These are phyloP conservation scores for Menura novaehollandiae DNA, from an alignment of 2,113 vertebrate species.

Conservation along the genomic window DNA sequence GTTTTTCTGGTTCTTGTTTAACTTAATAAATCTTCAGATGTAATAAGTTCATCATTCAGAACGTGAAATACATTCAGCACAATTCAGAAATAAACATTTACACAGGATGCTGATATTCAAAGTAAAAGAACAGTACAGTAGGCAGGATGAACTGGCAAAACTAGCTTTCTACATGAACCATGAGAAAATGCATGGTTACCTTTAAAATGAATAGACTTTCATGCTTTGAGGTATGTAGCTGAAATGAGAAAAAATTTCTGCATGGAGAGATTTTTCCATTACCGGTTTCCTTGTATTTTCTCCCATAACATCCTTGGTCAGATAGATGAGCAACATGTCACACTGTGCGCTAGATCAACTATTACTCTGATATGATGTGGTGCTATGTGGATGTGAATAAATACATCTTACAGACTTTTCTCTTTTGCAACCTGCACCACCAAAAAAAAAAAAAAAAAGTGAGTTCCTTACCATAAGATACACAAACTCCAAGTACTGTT, in stretches of 20 bases:
- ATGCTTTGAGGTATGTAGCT: not conserved
- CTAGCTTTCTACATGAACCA: not conserved
- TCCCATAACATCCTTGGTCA: not conserved
- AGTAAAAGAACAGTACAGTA: not conserved
- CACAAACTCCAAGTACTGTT: not conserved
- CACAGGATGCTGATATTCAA: not conserved
- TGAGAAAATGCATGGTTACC: not conserved
- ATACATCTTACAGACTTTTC: not conserved
- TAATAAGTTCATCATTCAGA: no score
- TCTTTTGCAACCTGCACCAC: not conserved
- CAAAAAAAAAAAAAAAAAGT: not conserved
- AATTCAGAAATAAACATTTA: not conserved
- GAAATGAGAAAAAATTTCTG: constrained; percentile 35
- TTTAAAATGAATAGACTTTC: constrained; percentile 8
- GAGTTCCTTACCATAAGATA: not conserved
- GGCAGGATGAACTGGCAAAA: not conserved
- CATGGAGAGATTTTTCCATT: constrained; percentile 35
- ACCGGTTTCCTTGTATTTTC: not conserved
- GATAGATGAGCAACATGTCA: not conserved
- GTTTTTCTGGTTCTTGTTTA: not conserved
- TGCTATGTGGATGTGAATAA: not conserved
- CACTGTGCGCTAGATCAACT: not conserved
- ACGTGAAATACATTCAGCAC: not conserved
- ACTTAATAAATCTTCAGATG: not conserved
- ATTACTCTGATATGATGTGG: not conserved